These are phyloP conservation scores for Amblyopsis hoosieri DNA, from an alignment of 2,797 vertebrate species.

Conservation along the genomic window DNA sequence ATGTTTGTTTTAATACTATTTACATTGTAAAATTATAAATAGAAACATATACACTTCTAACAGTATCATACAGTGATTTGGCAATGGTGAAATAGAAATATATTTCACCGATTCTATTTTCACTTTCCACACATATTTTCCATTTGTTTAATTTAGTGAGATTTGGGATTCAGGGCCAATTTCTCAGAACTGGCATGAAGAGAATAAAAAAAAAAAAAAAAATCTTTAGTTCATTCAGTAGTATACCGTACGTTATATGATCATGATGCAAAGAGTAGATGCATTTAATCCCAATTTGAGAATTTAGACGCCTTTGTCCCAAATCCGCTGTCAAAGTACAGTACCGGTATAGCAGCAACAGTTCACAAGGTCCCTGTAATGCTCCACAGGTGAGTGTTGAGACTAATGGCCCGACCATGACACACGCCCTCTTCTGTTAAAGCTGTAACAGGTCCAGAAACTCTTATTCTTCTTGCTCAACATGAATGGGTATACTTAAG, in stretches of 20 bases:
- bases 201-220: slow-evolving; percentile 2
- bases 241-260: not conserved
- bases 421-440: slow-evolving; percentile 7
- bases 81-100: slow-evolving; percentile 18
- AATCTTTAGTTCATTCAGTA: not conserved
- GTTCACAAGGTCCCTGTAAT: slow-evolving; percentile 4
- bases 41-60: slow-evolving; percentile 16
- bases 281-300: slow-evolving; percentile 6
- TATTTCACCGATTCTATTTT: slow-evolving; percentile 20
- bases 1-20: slow-evolving; percentile 40
- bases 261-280: slow-evolving; percentile 1
- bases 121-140: slow-evolving; percentile 12
- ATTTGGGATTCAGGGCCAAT: slow-evolving; percentile 5
- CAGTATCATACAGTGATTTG: slow-evolving; percentile 36
- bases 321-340: not conserved
- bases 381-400: not conserved
- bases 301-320: not conserved
- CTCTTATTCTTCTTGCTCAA: not conserved
- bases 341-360: not conserved
- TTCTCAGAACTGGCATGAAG: not conserved
- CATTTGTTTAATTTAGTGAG: not conserved
- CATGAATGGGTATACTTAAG: slow-evolving; percentile 6
- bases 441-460: slow-evolving; percentile 18
- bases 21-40: slow-evolving; percentile 12
- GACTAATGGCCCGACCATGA: not conserved